Evolutionary conservation across 2,888 invertebrate species (phyloP).

Genomic region (Cheilosia scutellata): DNA sequence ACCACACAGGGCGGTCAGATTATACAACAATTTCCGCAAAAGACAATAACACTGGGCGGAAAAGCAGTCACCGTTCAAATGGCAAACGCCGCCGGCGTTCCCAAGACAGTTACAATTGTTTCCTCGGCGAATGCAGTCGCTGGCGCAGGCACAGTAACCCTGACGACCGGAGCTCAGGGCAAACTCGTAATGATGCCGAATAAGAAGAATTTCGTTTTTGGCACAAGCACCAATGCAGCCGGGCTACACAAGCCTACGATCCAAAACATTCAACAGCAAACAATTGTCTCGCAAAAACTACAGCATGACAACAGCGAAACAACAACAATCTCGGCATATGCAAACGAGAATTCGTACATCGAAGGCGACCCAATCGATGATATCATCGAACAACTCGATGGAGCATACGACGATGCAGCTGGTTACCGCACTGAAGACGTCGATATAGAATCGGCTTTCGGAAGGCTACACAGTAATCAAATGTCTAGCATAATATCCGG

Average conservation of each 20-base stretch:
- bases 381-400: slow-evolving; percentile 83
- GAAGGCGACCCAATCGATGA: slow-evolving; percentile 82
- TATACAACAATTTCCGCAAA: slow-evolving; percentile 83
- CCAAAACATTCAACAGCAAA: slow-evolving; percentile 78
- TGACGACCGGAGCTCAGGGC: slow-evolving; percentile 80
- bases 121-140: slow-evolving; percentile 80
- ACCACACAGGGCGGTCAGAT: slow-evolving; percentile 75
- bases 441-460: slow-evolving; percentile 66
- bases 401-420: slow-evolving; percentile 78
- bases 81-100: slow-evolving; percentile 85
- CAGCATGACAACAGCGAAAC: slow-evolving; percentile 54
- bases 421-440: slow-evolving; percentile 65
- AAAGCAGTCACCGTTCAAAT: slow-evolving; percentile 90
- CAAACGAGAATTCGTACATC: slow-evolving; percentile 76
- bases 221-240: slow-evolving; percentile 78
- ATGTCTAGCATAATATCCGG: background rate
- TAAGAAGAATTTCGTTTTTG: slow-evolving; percentile 86
- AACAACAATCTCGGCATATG: slow-evolving; percentile 76
- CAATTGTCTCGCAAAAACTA: slow-evolving; percentile 76
- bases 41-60: slow-evolving; percentile 88
- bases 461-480: slow-evolving; percentile 6
- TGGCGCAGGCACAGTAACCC: slow-evolving; percentile 79
- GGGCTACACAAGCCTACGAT: slow-evolving; percentile 55
- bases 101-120: slow-evolving; percentile 88
- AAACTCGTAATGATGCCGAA: slow-evolving; percentile 85